These are phyloP conservation scores for Thrips palmi DNA, from an alignment of 1,140 invertebrate genomes.

Conservation along the genomic window DNA sequence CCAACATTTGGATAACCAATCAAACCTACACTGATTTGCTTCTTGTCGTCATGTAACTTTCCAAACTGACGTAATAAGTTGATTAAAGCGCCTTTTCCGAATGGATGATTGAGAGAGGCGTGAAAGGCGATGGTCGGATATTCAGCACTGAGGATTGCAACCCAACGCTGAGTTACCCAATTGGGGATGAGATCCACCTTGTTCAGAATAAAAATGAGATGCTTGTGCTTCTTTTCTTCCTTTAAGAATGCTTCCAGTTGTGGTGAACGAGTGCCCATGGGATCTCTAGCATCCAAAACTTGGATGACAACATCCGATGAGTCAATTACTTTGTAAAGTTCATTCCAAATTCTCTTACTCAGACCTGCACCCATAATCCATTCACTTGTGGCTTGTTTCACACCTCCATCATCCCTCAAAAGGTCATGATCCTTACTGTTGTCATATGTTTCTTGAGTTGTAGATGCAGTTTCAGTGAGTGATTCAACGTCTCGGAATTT, in stretches of 20 bases:
- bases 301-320: constrained; percentile 82
- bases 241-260: constrained; percentile 70
- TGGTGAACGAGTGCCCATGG: constrained; percentile 82
- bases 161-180: constrained; percentile 95
- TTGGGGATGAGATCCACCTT: constrained; percentile 92
- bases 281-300: constrained; percentile 85
- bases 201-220: constrained; percentile 86
- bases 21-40: constrained; percentile 97
- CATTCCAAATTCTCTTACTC: constrained; percentile 97
- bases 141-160: constrained; percentile 77
- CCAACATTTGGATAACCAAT: constrained; percentile 99
- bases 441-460: constrained; percentile 57
- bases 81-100: constrained; percentile 92
- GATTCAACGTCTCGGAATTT: constrained; percentile 49
- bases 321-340: constrained; percentile 98
- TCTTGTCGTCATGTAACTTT: constrained; percentile 89
- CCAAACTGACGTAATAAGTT: constrained; percentile 90
- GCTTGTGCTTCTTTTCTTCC: constrained; percentile 81
- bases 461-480: constrained; percentile 46
- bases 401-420: constrained; percentile 48
- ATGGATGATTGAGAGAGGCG: constrained; percentile 92
- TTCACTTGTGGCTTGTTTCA: constrained; percentile 50
- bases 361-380: constrained; percentile 87
- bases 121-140: constrained; percentile 98
- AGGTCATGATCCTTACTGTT: constrained; percentile 60